Evolutionary conservation across 2,113 vertebrate genomes (phyloP).

Genomic region (Pimephales promelas): DNA sequence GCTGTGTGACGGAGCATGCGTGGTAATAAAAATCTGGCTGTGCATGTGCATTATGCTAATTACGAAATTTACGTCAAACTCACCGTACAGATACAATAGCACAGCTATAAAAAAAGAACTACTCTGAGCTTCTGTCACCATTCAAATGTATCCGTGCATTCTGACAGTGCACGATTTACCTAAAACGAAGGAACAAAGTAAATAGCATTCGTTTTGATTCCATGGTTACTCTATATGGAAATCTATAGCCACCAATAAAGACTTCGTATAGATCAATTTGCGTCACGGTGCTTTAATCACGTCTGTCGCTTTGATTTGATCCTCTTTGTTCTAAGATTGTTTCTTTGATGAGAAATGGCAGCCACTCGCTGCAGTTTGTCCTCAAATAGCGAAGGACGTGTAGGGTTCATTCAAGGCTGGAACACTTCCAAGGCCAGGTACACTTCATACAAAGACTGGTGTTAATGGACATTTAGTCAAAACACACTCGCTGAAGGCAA

Average conservation of each 20-base stretch:
- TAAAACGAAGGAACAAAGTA: background rate
- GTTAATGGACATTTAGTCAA: conserved; percentile 29
- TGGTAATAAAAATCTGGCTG: no score
- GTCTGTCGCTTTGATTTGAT: background rate
- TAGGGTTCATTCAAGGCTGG: background rate
- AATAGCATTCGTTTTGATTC: background rate
- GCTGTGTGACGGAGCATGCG: no score
- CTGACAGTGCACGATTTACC: background rate
- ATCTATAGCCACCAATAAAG: background rate
- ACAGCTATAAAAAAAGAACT: background rate
- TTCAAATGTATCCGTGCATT: background rate
- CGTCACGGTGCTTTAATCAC: background rate
- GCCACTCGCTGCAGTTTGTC: background rate
- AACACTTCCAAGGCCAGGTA: conserved; percentile 17
- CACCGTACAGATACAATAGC: background rate
- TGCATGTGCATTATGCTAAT: no score
- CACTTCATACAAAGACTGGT: conserved; percentile 20
- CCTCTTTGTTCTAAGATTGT: background rate
- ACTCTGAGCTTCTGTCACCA: background rate
- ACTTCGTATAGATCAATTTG: background rate
- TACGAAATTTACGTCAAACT: background rate
- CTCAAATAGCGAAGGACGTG: conserved; percentile 18
- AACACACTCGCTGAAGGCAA: conserved; percentile 1
- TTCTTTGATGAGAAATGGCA: conserved; percentile 16
- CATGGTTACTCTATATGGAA: background rate